A percentile compares a stretch with the other conserved stretches of the same genome.
Conservation (phyloP, 2,797 vertebrate species). For the Eospalax fontanierii region DNA sequence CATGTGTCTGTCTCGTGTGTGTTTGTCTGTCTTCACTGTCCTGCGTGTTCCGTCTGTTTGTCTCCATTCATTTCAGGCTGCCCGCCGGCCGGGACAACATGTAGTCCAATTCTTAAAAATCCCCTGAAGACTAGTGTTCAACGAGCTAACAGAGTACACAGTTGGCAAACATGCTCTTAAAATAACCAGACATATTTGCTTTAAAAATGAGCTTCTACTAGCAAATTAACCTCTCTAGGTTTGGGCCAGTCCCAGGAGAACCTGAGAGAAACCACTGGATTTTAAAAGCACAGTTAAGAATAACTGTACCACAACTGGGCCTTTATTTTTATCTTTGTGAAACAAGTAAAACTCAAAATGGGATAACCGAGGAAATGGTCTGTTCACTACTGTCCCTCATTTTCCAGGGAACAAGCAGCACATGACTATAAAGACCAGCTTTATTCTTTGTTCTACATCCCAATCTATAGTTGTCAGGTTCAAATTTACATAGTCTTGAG, state of each 20-base stretch:
- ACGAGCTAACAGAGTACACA: not conserved
- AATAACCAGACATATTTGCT: constrained; percentile 55
- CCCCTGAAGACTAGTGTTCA: not conserved
- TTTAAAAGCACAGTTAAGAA: constrained; percentile 65
- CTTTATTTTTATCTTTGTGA: constrained; percentile 16
- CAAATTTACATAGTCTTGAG: not conserved
- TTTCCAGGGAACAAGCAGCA: constrained; percentile 2
- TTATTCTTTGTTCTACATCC: not conserved
- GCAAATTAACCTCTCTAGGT: constrained; percentile 67
- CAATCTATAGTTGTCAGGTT: not conserved
- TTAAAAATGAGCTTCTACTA: constrained; percentile 62
- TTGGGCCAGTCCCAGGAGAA: constrained; percentile 44
- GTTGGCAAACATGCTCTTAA: constrained; percentile 56
- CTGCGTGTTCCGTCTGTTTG: too few species aligned
- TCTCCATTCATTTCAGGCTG: too few species aligned
- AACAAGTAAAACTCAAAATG: constrained; percentile 44
- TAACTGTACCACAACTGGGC: not conserved
- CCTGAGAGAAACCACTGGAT: constrained; percentile 19
- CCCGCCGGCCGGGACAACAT: constrained; percentile 75
- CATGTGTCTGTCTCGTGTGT: too few species aligned
- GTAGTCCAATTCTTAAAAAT: constrained; percentile 64
- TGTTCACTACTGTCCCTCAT: not conserved
- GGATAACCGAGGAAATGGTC: not conserved
- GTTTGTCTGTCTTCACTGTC: too few species aligned
- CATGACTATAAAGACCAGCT: not conserved